Evolutionary conservation across 2,113 vertebrate species (phyloP), one percentile per base, ranked within the genome.

Genomic region (Pelecanus crispus): DNA sequence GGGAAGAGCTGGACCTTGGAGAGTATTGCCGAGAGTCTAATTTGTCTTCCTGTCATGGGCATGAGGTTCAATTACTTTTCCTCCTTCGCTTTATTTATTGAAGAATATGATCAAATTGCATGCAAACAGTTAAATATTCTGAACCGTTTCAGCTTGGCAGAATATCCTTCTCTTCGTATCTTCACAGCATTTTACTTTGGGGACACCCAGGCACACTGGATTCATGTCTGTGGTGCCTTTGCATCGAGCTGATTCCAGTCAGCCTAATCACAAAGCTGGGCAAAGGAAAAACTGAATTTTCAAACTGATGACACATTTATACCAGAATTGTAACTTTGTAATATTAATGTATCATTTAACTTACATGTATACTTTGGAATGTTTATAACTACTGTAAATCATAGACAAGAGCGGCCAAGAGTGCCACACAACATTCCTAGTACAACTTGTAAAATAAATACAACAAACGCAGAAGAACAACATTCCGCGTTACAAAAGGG

Each of bases 341-440:
- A 96, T 96, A 96, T 98, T 98, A 97, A 96, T 96, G 97, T 96
- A 97, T 97, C 97, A 65, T 97, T 97, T 97, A 97, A 97, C 97
- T 97, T 98, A 97, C 98, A 97, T 96, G 97, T 98, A 61, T 98
- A 92, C 97, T 97, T 97, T 97, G 98, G 97, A 98, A 98, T 98
- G 97, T 97, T 98, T 97, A 97, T 97, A 97, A 98, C 98, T 96
- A 96, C 97, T 83, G 90, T 98, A 98, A 98, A 98, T 98, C 98
- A 98, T 47, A 66, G 83, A 96, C 73, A 6, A 55, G 56, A 91
- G 90, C 40, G 12, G 95, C 97, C 96, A 96, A 95, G 89, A 93
- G 90, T 96, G 97, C 61, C 96, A 89, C 81, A 56, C 94, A 90
- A 83, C 97, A 97, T 97, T 98, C 97, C 96, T 97, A 94, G 91